Evolutionary conservation across 2,888 invertebrate species (phyloP), one percentile per base, ranked within the genome.

Genomic region (Fissipunctia ypsillon): DNA sequence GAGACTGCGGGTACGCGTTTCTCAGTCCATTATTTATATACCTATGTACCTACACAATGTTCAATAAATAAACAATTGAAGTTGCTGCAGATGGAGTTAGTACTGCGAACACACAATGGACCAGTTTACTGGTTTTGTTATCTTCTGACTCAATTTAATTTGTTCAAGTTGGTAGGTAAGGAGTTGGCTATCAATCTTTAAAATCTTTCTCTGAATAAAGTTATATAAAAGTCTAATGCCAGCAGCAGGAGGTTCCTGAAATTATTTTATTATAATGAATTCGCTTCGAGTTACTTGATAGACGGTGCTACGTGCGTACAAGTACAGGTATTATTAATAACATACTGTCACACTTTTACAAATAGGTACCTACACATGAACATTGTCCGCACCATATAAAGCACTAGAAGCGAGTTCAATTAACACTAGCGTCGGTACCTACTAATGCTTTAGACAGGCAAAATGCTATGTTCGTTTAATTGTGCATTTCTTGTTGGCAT

Each of bases 41-140:
- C 88, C 88, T 89, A 85, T 69, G 81, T 91, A 94, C 92, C 93
- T 90, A 91, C 93, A 92, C 91, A 89, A 89, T 91, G 90, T 90
- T 88, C 87, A 90, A 92, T 92, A 92, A 92, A 92, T 91, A 93
- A 93, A 92, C 92, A 93, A 91, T 91, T 90, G 89, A 90, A 89
- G 89, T 89, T 84, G 79, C 84, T 87, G 85, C 87, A 90, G 86
- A 90, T 88, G 88, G 87, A 84, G 82, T 84, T 83, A 84, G 77
- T 84, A 84, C 77, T 78, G 80, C 84, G 81, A 88, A 85, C 86
- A 87, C 84, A 87, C 86, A 87, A 84, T 83, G 80, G 50, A 76
- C 76, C 79, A 80, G 81, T 74, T 79, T 76, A 79, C 71, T 76
- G n/a, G n/a, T n/a, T n/a, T n/a, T 67, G 63, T 78, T 85, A 84